Evolutionary conservation across 2,113 vertebrate species (phyloP).

Genomic region (Amblyopsis rosae): DNA sequence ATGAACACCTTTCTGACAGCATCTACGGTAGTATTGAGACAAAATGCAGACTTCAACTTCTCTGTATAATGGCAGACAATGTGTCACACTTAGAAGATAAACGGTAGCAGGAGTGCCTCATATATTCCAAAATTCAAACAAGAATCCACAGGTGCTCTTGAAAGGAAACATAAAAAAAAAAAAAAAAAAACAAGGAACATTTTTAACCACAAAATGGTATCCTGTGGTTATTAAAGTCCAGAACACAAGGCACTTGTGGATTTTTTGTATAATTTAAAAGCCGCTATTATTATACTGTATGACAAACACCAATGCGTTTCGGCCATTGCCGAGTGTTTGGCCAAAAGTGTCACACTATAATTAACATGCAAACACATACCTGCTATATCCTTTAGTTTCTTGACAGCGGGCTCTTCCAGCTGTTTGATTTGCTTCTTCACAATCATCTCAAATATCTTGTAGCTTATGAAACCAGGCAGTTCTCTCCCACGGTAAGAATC

Average conservation of each 20-base stretch:
- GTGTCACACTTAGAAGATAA: background rate
- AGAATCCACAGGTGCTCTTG: too few relatives aligned
- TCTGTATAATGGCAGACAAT: background rate
- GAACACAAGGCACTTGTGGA: too few relatives aligned
- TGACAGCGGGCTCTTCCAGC: constrained; percentile 81
- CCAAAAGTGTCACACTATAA: background rate
- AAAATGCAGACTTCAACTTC: background rate
- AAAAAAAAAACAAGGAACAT: too few relatives aligned
- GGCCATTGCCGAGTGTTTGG: too few relatives aligned
- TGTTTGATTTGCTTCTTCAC: constrained; percentile 76
- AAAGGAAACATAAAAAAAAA: background rate
- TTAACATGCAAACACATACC: constrained; percentile 24
- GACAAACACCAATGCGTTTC: too few relatives aligned
- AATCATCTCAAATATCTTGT: constrained; percentile 83
- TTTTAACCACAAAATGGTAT: too few relatives aligned
- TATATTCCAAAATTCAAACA: too few relatives aligned
- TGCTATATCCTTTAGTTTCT: constrained; percentile 62
- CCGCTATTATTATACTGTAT: too few relatives aligned
- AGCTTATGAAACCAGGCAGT: constrained; percentile 84
- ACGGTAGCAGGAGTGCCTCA: too few relatives aligned
- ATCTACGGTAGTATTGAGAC: constrained; percentile 51
- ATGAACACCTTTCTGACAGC: constrained; percentile 61
- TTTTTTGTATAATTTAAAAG: too few relatives aligned
- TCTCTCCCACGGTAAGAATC: constrained; percentile 80
- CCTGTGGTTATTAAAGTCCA: too few relatives aligned